Evolutionary conservation across 2,888 invertebrate species (phyloP), one percentile per base, ranked within the genome.

Genomic region (Hydraecia micacea): DNA sequence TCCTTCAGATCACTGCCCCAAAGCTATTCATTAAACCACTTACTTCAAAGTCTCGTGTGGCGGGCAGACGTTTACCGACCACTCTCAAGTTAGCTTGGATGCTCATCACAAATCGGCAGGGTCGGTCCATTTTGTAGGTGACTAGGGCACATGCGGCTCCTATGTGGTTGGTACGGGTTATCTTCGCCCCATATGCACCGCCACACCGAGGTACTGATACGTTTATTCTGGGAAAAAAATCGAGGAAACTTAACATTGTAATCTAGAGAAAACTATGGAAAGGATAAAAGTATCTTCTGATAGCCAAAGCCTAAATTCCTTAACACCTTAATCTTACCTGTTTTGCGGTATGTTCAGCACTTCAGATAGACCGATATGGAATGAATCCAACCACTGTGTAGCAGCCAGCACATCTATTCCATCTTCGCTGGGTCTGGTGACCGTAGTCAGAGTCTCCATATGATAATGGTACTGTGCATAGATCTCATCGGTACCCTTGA

Each of bases 141-240:
- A 98, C 98, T 21, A 99, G 90, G 0, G 98, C 98, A 79, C 98
- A 97, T 0, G 98, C 98, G 46, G 97, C 97, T 0, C 98, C 97
- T 0, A 97, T 92, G 15, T 97, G 95, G 25, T 95, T 93, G 11
- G 97, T 93, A 11, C 98, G 97, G 0, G 97, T 97, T 73, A 98
- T 97, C 93, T 98, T 98, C 0, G 95, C 93, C 0, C 98, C 98
- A 90, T 98, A 98, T 0, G 95, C 97, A 13, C 98, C 98, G 0
- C 96, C 95, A 60, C 92, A 91, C 7, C 95, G 92, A 0, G 93
- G 92, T 0, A 92, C 87, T 2, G 83, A 79, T 3, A 96, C 2
- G 49, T 94, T 93, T n/a, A 95, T 91, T 79, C 95, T 95, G 74
- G 3, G 52, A n/a, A 60, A 46, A 55, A 42, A 68, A 65, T 13